phyloP scores from a whole-genome alignment of 2,888 invertebrate genomes.

The Mylabris sibirica region DNA sequence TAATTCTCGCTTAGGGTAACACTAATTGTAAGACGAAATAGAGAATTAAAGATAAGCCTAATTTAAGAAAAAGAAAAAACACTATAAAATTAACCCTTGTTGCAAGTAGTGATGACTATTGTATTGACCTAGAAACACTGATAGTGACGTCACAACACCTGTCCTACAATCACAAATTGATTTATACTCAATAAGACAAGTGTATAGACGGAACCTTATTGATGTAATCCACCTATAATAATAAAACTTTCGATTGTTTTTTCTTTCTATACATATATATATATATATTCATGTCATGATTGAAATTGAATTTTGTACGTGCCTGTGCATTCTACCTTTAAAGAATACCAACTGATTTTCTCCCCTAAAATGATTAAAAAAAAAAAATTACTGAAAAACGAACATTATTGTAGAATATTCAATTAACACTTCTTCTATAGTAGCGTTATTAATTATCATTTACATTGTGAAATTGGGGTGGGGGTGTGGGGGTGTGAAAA shows the following conservation, averaged over 20 bases:
- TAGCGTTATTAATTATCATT: no score
- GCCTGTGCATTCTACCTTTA: background rate
- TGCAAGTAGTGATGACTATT: no score
- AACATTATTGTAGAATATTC: no score
- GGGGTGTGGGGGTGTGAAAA: no score
- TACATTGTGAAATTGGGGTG: no score
- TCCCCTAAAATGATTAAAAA: background rate
- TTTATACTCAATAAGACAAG: background rate
- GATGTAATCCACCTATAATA: background rate
- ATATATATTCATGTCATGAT: slow-evolving; percentile 4
- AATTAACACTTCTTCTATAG: no score
- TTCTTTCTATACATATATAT: background rate
- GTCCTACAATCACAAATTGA: background rate
- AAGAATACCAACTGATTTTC: background rate
- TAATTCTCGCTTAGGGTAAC: no score
- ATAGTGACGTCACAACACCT: background rate
- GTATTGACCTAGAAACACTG: background rate
- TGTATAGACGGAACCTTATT: background rate
- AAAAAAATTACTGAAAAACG: no score
- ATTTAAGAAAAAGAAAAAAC: no score
- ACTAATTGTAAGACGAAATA: no score
- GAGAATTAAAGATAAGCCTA: no score
- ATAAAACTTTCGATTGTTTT: slow-evolving; percentile 9
- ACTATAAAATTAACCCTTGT: no score
- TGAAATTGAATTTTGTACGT: slow-evolving; percentile 13